Evolutionary conservation across 2,797 vertebrate species (phyloP).

Genomic region (Mareca penelope): DNA sequence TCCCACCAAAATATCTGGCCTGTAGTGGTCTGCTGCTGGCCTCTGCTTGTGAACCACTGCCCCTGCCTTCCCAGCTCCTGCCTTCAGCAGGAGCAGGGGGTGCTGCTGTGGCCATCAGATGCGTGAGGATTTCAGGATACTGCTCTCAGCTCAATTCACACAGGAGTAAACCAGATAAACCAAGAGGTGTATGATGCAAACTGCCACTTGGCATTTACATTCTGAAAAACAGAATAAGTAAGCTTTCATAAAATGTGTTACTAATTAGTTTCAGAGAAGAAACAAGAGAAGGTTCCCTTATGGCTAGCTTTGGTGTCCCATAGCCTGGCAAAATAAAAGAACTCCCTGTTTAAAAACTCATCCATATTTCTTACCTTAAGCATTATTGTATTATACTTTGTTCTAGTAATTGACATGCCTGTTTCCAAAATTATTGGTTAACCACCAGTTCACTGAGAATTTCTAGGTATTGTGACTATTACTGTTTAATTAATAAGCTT

Average conservation of each 20-base stretch:
- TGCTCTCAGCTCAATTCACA: neutral
- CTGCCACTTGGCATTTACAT: neutral
- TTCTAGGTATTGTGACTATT: neutral
- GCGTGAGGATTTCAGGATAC: neutral
- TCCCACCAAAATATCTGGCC: accelerated
- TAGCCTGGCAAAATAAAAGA: neutral
- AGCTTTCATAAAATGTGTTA: neutral
- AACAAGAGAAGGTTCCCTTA: neutral
- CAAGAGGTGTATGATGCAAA: neutral
- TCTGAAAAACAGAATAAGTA: neutral
- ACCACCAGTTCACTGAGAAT: neutral
- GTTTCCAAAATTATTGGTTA: neutral
- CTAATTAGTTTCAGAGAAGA: neutral
- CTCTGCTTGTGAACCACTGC: neutral
- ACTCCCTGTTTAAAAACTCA: neutral
- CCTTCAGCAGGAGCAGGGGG: neutral
- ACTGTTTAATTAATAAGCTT: neutral
- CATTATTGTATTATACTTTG: neutral
- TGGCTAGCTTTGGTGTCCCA: neutral
- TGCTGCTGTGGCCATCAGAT: neutral
- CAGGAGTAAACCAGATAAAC: neutral
- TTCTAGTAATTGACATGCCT: neutral
- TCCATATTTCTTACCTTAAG: neutral
- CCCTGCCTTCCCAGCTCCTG: accelerated
- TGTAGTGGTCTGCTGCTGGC: neutral